Percentiles rank a stretch among this genome's conserved stretches.
Evolutionary conservation across 2,113 vertebrate genomes (phyloP).

Genomic region (Oplegnathus fasciatus): DNA sequence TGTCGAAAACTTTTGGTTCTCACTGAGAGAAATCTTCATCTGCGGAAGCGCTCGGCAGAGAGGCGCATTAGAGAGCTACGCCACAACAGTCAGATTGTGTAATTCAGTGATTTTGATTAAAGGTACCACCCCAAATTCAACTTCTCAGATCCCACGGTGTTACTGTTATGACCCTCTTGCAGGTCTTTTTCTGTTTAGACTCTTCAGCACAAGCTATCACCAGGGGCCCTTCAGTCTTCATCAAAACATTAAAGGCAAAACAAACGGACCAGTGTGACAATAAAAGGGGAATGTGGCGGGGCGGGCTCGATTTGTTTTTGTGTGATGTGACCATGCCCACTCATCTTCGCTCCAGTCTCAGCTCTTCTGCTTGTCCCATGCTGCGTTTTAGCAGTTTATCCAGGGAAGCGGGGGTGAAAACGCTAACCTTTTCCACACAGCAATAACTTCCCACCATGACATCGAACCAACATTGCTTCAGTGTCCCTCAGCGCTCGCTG

Average conservation of each 20-base stretch:
- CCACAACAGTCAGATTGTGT: constrained; percentile 29
- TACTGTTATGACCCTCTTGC: constrained; percentile 25
- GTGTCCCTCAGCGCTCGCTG: constrained; percentile 76
- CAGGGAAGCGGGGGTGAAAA: constrained; percentile 74
- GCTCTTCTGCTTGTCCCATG: constrained; percentile 61
- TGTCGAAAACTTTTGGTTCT: constrained; percentile 33
- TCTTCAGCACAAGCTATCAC: constrained; percentile 46
- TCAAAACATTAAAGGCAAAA: constrained; percentile 71
- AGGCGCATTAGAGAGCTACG: constrained; percentile 4
- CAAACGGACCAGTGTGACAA: constrained; percentile 70
- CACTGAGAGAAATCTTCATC: constrained; percentile 30
- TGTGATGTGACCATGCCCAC: constrained; percentile 60
- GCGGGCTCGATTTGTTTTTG: constrained; percentile 63
- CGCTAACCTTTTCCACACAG: constrained; percentile 78
- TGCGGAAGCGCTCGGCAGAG: constrained; percentile 11
- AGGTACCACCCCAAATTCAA: constrained; percentile 19
- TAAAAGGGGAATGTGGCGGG: constrained; percentile 63
- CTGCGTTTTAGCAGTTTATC: constrained; percentile 74
- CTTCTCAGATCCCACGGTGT: constrained; percentile 43
- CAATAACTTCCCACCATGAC: constrained; percentile 82
- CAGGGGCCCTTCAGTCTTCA: constrained; percentile 48
- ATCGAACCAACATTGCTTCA: constrained; percentile 80
- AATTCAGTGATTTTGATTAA: constrained; percentile 35
- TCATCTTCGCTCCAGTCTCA: constrained; percentile 59
- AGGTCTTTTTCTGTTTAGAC: constrained; percentile 49